Evolutionary conservation across 2,113 vertebrate species (phyloP).

Genomic region (Malurus cyaneus): DNA sequence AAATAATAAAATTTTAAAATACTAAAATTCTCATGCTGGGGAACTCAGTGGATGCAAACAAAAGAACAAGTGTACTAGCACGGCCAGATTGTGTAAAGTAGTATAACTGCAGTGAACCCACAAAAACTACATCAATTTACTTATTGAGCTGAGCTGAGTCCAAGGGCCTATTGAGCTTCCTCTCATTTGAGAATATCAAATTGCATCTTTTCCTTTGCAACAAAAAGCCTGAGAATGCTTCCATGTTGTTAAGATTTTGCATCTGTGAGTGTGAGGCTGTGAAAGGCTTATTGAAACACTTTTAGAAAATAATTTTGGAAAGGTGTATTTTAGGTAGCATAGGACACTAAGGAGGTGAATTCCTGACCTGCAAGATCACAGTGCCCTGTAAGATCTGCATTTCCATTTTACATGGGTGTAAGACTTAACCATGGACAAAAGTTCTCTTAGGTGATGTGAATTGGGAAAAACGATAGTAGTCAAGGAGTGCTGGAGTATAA

Average conservation of each 20-base stretch:
- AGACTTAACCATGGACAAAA: neutral
- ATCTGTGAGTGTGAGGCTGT: neutral
- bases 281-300: neutral
- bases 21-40: neutral
- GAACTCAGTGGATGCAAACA: neutral
- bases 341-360: neutral
- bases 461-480: neutral
- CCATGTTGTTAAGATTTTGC: neutral
- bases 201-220: neutral
- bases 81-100: neutral
- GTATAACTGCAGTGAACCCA: neutral
- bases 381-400: too few species aligned
- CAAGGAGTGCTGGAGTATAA: neutral
- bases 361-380: neutral
- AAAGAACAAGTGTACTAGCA: neutral
- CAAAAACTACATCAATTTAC: neutral
- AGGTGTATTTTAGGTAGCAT: neutral
- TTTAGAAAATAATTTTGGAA: neutral
- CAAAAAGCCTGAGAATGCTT: neutral
- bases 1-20: neutral
- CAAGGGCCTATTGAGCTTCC: neutral
- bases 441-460: neutral
- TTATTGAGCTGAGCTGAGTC: neutral
- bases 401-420: neutral
- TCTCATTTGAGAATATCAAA: neutral